Evolutionary conservation across 2,113 vertebrate genomes (phyloP).

Genomic region (Caloenas nicobarica): DNA sequence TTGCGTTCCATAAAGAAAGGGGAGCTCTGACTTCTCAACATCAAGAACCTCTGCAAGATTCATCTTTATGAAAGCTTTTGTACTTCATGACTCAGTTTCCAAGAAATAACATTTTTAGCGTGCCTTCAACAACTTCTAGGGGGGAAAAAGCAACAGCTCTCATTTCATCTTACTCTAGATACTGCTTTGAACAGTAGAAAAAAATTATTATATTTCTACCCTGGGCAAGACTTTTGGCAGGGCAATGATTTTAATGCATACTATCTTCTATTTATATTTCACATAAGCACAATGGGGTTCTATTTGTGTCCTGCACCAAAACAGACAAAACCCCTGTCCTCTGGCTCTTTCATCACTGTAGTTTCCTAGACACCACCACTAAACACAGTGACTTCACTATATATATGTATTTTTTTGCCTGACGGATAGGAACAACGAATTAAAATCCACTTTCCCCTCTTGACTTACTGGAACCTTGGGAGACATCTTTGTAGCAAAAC

Average conservation of each 20-base stretch:
- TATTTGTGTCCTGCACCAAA: not conserved
- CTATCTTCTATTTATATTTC: not conserved
- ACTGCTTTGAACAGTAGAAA: not conserved
- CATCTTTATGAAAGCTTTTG: not conserved
- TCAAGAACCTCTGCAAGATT: not conserved
- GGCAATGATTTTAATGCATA: not conserved
- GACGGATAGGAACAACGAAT: not conserved
- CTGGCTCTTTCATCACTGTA: not conserved
- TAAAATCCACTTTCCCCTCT: not conserved
- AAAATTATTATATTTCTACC: not conserved
- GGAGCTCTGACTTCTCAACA: not conserved
- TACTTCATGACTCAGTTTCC: not conserved
- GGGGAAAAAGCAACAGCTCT: not conserved
- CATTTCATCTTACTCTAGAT: not conserved
- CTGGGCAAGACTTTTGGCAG: not conserved
- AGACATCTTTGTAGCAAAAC: not conserved
- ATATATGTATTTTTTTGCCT: not conserved
- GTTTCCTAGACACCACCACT: not conserved
- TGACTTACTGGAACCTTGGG: not conserved
- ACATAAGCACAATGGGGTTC: not conserved
- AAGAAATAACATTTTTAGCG: not conserved
- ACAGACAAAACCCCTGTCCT: fast-evolving
- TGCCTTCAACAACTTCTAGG: not conserved
- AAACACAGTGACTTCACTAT: not conserved
- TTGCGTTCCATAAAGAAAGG: not conserved